Conservation (phyloP, 2,888 invertebrate species). For the Cataglyphis cursor region DNA sequence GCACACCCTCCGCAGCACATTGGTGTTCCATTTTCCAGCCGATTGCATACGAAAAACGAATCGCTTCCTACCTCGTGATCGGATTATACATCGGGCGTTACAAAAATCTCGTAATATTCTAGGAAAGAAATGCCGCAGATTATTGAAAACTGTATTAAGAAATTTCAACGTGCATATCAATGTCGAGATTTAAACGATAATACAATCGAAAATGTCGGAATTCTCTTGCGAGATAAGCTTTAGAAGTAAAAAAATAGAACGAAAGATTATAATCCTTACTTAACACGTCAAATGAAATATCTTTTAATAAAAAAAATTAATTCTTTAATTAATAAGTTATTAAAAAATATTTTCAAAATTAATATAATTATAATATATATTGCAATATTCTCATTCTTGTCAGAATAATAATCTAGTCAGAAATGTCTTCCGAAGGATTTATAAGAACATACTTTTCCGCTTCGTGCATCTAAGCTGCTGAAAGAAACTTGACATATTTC, state of each 20-base stretch:
- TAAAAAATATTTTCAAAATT: neutral
- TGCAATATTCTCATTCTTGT: neutral
- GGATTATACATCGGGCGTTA: neutral
- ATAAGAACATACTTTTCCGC: neutral
- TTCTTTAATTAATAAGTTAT: constrained; percentile 3
- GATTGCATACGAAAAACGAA: constrained; percentile 31
- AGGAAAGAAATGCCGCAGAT: neutral
- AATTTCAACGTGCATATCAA: neutral
- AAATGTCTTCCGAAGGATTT: neutral
- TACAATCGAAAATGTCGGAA: neutral
- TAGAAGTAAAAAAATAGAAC: neutral
- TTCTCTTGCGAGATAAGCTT: neutral
- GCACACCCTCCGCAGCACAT: constrained; percentile 51
- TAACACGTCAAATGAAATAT: neutral
- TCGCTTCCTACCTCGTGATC: neutral
- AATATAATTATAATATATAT: constrained; percentile 1
- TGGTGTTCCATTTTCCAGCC: constrained; percentile 58
- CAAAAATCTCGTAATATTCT: neutral
- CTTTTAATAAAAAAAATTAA: constrained; percentile 13
- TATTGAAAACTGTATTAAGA: neutral
- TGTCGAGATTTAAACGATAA: neutral
- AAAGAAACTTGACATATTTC: constrained; percentile 26
- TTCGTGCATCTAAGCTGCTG: neutral
- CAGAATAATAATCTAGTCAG: constrained; percentile 1
- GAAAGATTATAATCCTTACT: neutral